Evolutionary conservation across 2,797 vertebrate genomes (phyloP).

Genomic region (Lepus townsendii): DNA sequence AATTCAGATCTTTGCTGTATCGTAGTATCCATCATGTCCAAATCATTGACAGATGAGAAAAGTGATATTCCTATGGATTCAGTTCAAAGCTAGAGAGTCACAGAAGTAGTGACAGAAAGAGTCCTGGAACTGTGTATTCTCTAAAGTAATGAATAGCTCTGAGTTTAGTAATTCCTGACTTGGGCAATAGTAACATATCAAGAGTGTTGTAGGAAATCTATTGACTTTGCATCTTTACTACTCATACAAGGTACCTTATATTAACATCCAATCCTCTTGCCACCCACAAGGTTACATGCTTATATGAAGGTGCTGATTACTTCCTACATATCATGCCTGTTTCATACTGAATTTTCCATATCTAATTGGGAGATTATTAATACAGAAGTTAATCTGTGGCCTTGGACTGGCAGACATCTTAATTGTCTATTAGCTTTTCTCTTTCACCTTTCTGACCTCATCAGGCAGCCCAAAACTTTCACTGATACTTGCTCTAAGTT

Average conservation of each 20-base stretch:
- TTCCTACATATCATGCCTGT: not conserved
- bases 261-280: not conserved
- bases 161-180: not conserved
- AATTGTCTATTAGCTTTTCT: not conserved
- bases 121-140: not conserved
- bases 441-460: slow-evolving; percentile 18
- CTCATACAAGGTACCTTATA: not conserved
- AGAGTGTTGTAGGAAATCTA: not conserved
- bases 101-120: not conserved
- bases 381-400: slow-evolving; percentile 12
- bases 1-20: not conserved
- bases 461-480: not conserved
- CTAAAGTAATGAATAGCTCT: not conserved
- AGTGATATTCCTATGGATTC: not conserved
- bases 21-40: not conserved
- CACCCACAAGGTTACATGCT: slow-evolving; percentile 21
- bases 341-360: slow-evolving; percentile 39
- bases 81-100: not conserved
- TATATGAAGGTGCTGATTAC: slow-evolving; percentile 43
- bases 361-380: slow-evolving; percentile 15
- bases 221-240: not conserved
- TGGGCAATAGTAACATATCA: not conserved
- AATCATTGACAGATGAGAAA: not conserved
- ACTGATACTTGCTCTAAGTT: not conserved
- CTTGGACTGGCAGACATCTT: not conserved